Conservation (phyloP, 1,140 invertebrate genomes). For the Sarcophaga peregrina region DNA sequence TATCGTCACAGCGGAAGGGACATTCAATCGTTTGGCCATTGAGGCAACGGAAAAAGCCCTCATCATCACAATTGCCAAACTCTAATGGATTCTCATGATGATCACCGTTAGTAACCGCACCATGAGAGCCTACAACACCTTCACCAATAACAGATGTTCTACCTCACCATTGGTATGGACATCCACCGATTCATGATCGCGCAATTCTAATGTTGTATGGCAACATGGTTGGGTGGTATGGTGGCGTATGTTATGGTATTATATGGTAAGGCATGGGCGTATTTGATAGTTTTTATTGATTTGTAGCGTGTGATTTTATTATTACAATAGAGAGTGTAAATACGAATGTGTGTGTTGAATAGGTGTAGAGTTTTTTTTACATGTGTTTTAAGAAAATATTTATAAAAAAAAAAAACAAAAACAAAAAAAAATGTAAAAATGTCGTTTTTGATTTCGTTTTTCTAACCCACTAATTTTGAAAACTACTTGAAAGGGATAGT, state of each 20-base stretch:
- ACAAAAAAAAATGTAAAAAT: too few relatives aligned
- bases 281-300: too few relatives aligned
- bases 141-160: slow-evolving; percentile 11
- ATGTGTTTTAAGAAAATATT: too few relatives aligned
- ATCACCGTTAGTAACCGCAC: neutral
- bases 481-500: neutral
- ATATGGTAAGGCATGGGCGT: too few relatives aligned
- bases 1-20: slow-evolving; percentile 57
- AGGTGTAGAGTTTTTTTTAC: too few relatives aligned
- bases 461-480: too few relatives aligned
- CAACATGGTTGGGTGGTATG: neutral
- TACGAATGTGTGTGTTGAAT: too few relatives aligned
- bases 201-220: slow-evolving; percentile 19
- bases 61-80: neutral
- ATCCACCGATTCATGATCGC: slow-evolving; percentile 29
- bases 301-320: too few relatives aligned
- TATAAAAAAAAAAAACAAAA: too few relatives aligned
- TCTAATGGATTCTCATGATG: neutral
- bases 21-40: slow-evolving; percentile 67
- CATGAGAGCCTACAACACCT: neutral
- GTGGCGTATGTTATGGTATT: neutral
- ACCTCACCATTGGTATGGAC: neutral
- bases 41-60: slow-evolving; percentile 53
- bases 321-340: too few relatives aligned
- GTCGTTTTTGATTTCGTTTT: too few relatives aligned